Evolutionary conservation across 2,888 invertebrate species (phyloP), one percentile per base, ranked within the genome.

Genomic region (Gastrophysa polygoni): DNA sequence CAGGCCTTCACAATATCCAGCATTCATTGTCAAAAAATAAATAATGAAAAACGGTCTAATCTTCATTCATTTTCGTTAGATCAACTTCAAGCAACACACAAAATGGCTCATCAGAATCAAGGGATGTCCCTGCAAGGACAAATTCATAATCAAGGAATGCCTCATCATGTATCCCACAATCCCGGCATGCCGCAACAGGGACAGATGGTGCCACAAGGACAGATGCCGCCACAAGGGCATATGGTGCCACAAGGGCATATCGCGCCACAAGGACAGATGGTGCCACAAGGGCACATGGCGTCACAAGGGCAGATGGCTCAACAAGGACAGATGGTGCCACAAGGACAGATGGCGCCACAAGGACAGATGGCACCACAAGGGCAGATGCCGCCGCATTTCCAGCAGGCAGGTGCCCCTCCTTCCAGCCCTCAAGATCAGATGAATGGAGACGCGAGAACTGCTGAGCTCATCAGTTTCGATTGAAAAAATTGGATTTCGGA

Each of bases 401-500:
- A 66, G 18, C 70, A 68, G 55, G 58, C 59, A 3, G 64, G 62
- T 8, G 63, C 74, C 17, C 66, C 49, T 20, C 73, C 64, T 16
- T 52, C 58, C 24, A 64, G 59, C 47, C 68, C 59, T 57, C 70
- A 52, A 73, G 61, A 78, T 71, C 59, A 80, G 74, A 63, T 80
- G 76, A 77, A 80, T 28, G 78, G 77, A 17, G 82, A 84, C 48
- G 83, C 86, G 0, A 85, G 86, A 73, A 91, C 91, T 1, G 92
- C 90, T 14, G 93, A 93, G 81, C 83, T 93, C 34, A 93, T 93
- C 69, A 90, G 89, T 77, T 93, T 93, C 72, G 93, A 93, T 83
- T 93, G 84, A 86, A 77, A 18, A 28, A 28, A 29, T 44, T 7
- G 4, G 17, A 50, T 51, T 10, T 20, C 24, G 38, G 21, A 18